phyloP scores from a whole-genome alignment of 2,113 vertebrate species.

The Morone saxatilis region DNA sequence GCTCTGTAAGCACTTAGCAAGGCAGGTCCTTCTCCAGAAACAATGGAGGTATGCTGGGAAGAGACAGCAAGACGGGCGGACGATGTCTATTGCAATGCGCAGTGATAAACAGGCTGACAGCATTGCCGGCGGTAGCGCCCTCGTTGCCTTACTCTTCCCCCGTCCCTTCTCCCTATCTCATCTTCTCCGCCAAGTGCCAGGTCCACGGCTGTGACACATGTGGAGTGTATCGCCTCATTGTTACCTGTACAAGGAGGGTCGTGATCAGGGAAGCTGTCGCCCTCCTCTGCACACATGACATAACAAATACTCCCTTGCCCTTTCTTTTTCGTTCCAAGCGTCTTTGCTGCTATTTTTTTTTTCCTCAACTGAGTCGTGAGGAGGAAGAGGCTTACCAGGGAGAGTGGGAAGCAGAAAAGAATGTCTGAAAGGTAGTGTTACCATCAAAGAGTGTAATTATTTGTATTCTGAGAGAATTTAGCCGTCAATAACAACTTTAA shows the following conservation, averaged over 20 bases:
- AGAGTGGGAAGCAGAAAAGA: not conserved
- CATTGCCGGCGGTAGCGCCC: conserved; percentile 3
- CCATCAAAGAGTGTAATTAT: not conserved
- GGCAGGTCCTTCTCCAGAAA: conserved; percentile 60
- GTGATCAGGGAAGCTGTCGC: conserved; percentile 49
- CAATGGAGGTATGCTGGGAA: conserved; percentile 45
- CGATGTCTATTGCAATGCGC: conserved; percentile 66
- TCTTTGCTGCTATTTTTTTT: not conserved
- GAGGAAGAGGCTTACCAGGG: not conserved
- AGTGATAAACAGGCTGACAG: conserved; percentile 67
- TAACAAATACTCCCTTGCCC: conserved; percentile 54
- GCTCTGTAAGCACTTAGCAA: conserved; percentile 64
- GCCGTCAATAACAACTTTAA: not conserved
- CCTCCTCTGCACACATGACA: conserved; percentile 54
- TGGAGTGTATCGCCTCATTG: conserved; percentile 58
- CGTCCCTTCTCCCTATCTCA: conserved; percentile 31
- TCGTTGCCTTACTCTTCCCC: conserved; percentile 22
- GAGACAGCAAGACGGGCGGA: conserved; percentile 42
- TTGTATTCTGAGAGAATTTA: not conserved
- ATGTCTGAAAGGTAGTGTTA: not conserved
- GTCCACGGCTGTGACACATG: conserved; percentile 63
- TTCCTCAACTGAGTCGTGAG: conserved; percentile 10
- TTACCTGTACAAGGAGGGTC: conserved; percentile 49
- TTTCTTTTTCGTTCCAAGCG: conserved; percentile 39
- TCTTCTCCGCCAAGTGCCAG: conserved; percentile 52